Evolutionary conservation across 2,113 vertebrate genomes (phyloP).

Genomic region (Cyanoramphus novaezelandiae): DNA sequence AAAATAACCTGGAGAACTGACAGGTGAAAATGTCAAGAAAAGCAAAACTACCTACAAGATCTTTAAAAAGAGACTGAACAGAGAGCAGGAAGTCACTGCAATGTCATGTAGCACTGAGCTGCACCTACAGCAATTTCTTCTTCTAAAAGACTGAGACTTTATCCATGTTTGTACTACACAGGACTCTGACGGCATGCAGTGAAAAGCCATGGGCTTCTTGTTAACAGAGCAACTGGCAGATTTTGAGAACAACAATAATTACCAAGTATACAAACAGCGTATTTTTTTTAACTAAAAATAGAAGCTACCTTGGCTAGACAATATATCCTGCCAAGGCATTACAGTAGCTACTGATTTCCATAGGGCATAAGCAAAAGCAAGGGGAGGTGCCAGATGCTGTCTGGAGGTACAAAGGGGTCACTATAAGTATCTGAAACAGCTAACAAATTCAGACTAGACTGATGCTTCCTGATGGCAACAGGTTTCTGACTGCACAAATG

Average conservation of each 20-base stretch:
- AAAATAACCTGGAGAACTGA: not conserved
- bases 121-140: not conserved
- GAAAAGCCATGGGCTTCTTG: not conserved
- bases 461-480: not conserved
- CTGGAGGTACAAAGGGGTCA: not conserved
- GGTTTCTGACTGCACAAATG: not conserved
- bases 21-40: not conserved
- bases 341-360: not conserved
- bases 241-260: not conserved
- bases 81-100: not conserved
- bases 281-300: not conserved
- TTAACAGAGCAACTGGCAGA: not conserved
- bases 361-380: not conserved
- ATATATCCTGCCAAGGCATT: not conserved
- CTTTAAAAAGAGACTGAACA: not conserved
- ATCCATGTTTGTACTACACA: not conserved
- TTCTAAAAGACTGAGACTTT: not conserved
- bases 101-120: not conserved
- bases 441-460: not conserved
- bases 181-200: accelerated
- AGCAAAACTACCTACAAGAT: not conserved
- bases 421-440: not conserved
- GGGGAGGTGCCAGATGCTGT: not conserved
- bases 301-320: not conserved
- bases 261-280: not conserved